Percentiles rank a stretch among this genome's conserved stretches.
phyloP scores from a whole-genome alignment of 2,888 invertebrate species.

The Synergus itoensis region DNA sequence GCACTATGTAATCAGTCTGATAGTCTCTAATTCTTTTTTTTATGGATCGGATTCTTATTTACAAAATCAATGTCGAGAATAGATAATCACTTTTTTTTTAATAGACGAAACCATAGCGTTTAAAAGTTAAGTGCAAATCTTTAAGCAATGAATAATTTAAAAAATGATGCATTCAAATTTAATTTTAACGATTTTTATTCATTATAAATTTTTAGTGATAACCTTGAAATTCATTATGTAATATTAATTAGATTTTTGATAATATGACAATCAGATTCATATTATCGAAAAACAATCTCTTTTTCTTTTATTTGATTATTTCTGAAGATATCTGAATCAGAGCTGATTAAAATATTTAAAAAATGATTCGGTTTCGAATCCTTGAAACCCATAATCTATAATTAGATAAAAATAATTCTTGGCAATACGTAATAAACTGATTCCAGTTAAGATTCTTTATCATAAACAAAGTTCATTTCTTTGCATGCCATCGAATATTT shows the following conservation, averaged over 20 bases:
- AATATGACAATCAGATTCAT: not conserved
- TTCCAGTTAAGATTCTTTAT: not conserved
- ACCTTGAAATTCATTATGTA: too few relatives aligned
- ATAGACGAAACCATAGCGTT: not conserved
- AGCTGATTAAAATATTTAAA: not conserved
- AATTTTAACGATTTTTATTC: too few relatives aligned
- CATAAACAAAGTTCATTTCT: not conserved
- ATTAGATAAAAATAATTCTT: too few relatives aligned
- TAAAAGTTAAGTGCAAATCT: too few relatives aligned
- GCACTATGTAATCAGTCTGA: constrained; percentile 52
- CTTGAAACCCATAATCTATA: not conserved
- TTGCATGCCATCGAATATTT: not conserved
- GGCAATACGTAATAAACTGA: not conserved
- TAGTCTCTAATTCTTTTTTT: constrained; percentile 38
- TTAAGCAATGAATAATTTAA: too few relatives aligned
- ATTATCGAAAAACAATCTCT: not conserved
- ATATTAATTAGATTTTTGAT: not conserved
- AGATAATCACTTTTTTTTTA: not conserved
- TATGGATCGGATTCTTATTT: not conserved
- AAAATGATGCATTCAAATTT: too few relatives aligned
- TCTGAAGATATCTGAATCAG: not conserved
- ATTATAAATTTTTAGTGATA: not conserved
- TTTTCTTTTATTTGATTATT: not conserved
- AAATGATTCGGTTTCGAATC: not conserved
- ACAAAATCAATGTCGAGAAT: not conserved